Percentiles rank a stretch among this genome's conserved stretches.
Evolutionary conservation across 2,888 invertebrate species (phyloP).

Genomic region (Podotricha telesiphe): DNA sequence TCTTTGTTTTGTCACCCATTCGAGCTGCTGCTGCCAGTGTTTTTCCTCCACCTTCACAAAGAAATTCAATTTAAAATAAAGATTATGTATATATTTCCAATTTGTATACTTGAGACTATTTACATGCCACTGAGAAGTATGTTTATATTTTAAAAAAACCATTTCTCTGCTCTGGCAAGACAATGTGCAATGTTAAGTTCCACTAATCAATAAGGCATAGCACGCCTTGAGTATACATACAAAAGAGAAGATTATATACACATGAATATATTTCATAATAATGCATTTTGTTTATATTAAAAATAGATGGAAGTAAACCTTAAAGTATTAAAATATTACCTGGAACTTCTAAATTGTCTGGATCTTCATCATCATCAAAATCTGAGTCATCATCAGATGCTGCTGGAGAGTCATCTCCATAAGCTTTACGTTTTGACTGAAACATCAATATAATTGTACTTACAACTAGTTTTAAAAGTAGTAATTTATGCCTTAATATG

Average conservation of each 20-base stretch:
- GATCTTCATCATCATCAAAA: slow-evolving; percentile 94
- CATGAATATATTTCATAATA: too few relatives aligned
- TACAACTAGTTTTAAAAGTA: too few relatives aligned
- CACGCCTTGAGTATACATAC: too few relatives aligned
- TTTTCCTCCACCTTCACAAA: slow-evolving; percentile 89
- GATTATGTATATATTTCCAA: neutral
- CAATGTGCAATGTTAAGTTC: neutral
- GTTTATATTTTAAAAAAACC: too few relatives aligned
- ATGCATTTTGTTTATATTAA: too few relatives aligned
- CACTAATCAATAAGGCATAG: too few relatives aligned
- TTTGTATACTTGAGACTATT: neutral
- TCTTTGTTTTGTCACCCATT: slow-evolving; percentile 83
- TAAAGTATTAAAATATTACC: slow-evolving; percentile 76
- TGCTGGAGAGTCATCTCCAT: slow-evolving; percentile 71
- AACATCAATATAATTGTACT: slow-evolving; percentile 37
- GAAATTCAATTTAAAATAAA: neutral
- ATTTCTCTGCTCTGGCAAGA: neutral
- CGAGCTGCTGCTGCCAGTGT: slow-evolving; percentile 92
- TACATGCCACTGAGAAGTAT: too few relatives aligned
- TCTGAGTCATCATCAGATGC: slow-evolving; percentile 84
- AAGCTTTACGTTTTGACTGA: slow-evolving; percentile 71
- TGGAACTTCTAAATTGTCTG: slow-evolving; percentile 95
- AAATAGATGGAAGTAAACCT: neutral
- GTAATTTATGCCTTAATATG: too few relatives aligned
- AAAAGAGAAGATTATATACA: too few relatives aligned